Evolutionary conservation across 37 sponge, comb jelly and placozoan genomes (phyloP), one percentile per base, ranked within the genome.

Genomic region (Corticium candelabrum): DNA sequence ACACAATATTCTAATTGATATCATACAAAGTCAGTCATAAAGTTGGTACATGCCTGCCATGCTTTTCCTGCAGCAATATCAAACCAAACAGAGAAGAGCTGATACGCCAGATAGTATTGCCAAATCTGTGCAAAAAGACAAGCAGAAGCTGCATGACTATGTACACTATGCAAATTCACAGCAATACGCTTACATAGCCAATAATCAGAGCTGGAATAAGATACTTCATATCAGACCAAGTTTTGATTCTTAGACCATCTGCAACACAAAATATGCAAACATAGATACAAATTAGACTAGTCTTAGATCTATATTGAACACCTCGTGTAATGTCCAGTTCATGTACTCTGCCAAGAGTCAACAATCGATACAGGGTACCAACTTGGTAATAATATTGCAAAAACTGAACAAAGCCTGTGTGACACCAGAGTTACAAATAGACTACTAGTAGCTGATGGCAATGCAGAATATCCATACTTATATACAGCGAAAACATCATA

Each of bases 131-230:
- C n/a, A n/a, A n/a, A n/a, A n/a, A n/a, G n/a, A n/a, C n/a, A n/a
- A n/a, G n/a, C n/a, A n/a, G n/a, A n/a, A n/a, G n/a, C n/a, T n/a
- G n/a, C n/a, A n/a, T n/a, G n/a, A n/a, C n/a, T n/a, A n/a, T n/a
- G n/a, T n/a, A n/a, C n/a, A n/a, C n/a, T n/a, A n/a, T n/a, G n/a
- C n/a, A n/a, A n/a, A n/a, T n/a, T n/a, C n/a, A n/a, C n/a, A n/a
- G n/a, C n/a, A n/a, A n/a, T n/a, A n/a, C n/a, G n/a, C n/a, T 50
- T 50, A 50, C 62, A 50, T 50, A 50, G 62, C 62, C 62, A 50
- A 50, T 27, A 27, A 50, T 50, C 15, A 50, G 62, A 27, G 21
- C 11, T 27, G 62, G 62, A 50, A 50, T 11, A 50, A 50, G 62
- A 50, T 27, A 50, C 21, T 11, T 50, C 21, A 50, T 11, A 27